phyloP scores from a whole-genome alignment of 2,113 vertebrate species.

The Labeo rohita region DNA sequence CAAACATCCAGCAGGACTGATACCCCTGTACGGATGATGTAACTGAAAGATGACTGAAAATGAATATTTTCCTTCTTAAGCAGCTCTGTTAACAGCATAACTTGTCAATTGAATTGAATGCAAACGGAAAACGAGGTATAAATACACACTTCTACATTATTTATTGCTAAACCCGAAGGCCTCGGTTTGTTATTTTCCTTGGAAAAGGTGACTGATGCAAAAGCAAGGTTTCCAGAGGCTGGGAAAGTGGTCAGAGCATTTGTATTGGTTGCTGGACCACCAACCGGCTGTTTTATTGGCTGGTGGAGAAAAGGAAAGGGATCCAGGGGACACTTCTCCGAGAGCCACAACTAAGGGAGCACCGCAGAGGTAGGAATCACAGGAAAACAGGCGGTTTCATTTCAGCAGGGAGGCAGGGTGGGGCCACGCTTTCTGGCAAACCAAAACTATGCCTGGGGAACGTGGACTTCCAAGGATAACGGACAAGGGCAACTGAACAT shows the following conservation, averaged over 20 bases:
- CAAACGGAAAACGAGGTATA: slow-evolving; percentile 58
- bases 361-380: slow-evolving; percentile 66
- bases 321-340: slow-evolving; percentile 34
- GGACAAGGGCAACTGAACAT: slow-evolving; percentile 66
- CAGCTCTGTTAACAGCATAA: slow-evolving; percentile 60
- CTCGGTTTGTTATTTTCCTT: slow-evolving; percentile 74
- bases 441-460: slow-evolving; percentile 76
- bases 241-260: slow-evolving; percentile 73
- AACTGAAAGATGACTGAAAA: slow-evolving; percentile 64
- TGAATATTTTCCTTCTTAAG: slow-evolving; percentile 59
- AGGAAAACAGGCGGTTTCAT: slow-evolving; percentile 69
- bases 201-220: slow-evolving; percentile 75
- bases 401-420: slow-evolving; percentile 73
- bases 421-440: slow-evolving; percentile 72
- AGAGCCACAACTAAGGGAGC: slow-evolving; percentile 66
- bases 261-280: slow-evolving; percentile 77
- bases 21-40: neutral
- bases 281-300: slow-evolving; percentile 65
- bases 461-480: slow-evolving; percentile 77
- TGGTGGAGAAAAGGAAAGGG: slow-evolving; percentile 33
- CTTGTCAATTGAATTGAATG: slow-evolving; percentile 65
- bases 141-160: slow-evolving; percentile 74
- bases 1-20: slow-evolving; percentile 39
- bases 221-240: slow-evolving; percentile 74
- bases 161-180: slow-evolving; percentile 62